phyloP scores from a whole-genome alignment of 2,113 vertebrate genomes.

The Phrynosoma blainvillii region DNA sequence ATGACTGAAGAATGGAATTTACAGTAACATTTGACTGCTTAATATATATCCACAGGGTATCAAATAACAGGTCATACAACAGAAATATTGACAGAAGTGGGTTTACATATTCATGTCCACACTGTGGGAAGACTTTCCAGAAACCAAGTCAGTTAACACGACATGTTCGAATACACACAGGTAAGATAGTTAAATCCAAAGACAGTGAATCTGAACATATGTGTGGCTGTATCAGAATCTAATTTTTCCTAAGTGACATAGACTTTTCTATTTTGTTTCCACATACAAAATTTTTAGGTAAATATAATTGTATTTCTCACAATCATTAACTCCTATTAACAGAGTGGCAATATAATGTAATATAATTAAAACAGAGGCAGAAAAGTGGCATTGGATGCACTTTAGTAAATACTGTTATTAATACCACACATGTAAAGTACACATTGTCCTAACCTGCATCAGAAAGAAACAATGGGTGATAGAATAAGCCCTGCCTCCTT shows the following conservation, averaged over 20 bases:
- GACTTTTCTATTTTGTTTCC: not conserved
- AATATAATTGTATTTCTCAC: not conserved
- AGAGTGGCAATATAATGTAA: not conserved
- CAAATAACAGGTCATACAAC: conserved; percentile 93
- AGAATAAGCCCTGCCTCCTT: not conserved
- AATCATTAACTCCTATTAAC: not conserved
- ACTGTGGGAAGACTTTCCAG: conserved; percentile 97
- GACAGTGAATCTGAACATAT: not conserved
- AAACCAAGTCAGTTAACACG: conserved; percentile 96
- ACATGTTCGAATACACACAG: conserved; percentile 96
- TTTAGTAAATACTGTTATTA: too few relatives aligned
- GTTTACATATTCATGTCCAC: conserved; percentile 95
- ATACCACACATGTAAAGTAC: too few relatives aligned
- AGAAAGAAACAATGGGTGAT: too few relatives aligned
- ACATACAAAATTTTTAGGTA: not conserved
- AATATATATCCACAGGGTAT: conserved; percentile 73
- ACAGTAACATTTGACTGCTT: not conserved
- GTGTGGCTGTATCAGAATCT: not conserved
- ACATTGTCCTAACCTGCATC: too few relatives aligned
- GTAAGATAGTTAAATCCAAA: conserved; percentile 68
- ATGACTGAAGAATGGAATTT: not conserved
- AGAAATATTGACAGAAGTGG: conserved; percentile 94
- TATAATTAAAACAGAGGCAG: not conserved
- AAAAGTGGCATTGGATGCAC: not conserved
- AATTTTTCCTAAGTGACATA: not conserved